Base-by-base conservation (phyloP, 2,113 vertebrate genomes). In the cat (Felis catus) region DNA sequence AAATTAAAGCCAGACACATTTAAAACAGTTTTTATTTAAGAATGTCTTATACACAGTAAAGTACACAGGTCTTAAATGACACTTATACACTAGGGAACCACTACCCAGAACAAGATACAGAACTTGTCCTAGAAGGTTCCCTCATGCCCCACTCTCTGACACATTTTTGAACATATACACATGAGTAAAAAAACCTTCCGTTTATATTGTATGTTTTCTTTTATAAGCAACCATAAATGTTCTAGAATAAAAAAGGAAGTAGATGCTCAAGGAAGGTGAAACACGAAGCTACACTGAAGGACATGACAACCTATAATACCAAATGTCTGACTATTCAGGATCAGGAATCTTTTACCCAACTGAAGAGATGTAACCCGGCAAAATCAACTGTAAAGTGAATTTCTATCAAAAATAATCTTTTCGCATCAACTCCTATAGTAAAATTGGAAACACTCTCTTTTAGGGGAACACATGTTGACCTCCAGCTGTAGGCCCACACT, bases 341-440 rank as follows among this genome's bases (percentile, higher is more conserved):
- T 78, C 45, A 92, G 63, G 81, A 76, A 78, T 83, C 39, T 66
- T 89, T 84, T 76, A 82, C 87, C 96, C 51, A 36, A 41, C 29
- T 45, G 61, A 95, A 61, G 68, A 86, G 51, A 92, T 96, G 48
- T 11, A 53, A 95, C 66, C 93, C 89, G 66, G 45, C 12, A 76
- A 83, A 81, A 23, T 93, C 41, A 58, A 36, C 91, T 76, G 1
- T 58, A 66, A 85, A 94, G 70, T 80, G 70, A 63, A 76, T 94
- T 91, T 86, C 74, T 96, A 66, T 93, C 74, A 92, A 83, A 95
- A 83, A 94, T 81, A 45, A 88, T 84, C 39, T 76, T 86, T 95
- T 80, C 48, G 41, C 33, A 1, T 94, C 91, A 84, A 80, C 51
- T 87, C 70, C 41, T 91, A 58, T 70, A 95, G 84, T 88, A 92